Evolutionary conservation across 2,888 invertebrate species (phyloP).

Genomic region (Pammene fasciana): DNA sequence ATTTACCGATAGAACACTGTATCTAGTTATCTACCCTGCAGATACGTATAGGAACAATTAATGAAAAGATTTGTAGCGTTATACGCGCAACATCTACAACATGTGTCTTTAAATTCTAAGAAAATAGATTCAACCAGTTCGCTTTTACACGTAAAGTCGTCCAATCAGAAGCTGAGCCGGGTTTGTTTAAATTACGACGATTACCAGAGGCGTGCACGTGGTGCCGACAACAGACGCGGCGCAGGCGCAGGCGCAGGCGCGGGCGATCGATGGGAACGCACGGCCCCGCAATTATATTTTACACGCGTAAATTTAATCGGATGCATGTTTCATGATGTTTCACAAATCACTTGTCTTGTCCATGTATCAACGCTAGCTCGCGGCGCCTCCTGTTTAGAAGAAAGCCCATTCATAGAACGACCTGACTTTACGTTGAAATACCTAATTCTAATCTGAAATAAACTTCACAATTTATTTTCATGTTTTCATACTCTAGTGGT

Average conservation of each 20-base stretch:
- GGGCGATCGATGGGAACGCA: slow-evolving; percentile 60
- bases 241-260: slow-evolving; percentile 66
- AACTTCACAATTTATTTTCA: neutral
- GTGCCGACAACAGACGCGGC: slow-evolving; percentile 67
- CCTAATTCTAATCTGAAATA: neutral
- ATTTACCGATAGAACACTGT: too few species aligned
- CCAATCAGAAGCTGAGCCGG: slow-evolving; percentile 59
- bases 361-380: slow-evolving; percentile 27
- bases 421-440: neutral
- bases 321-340: slow-evolving; percentile 32
- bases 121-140: slow-evolving; percentile 58
- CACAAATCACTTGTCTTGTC: slow-evolving; percentile 35
- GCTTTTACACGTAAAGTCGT: slow-evolving; percentile 70
- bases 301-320: slow-evolving; percentile 30
- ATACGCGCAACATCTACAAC: slow-evolving; percentile 43
- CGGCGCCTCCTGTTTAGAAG: slow-evolving; percentile 6
- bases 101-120: slow-evolving; percentile 52
- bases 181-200: slow-evolving; percentile 76
- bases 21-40: neutral
- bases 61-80: slow-evolving; percentile 3
- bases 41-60: neutral
- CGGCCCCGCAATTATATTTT: slow-evolving; percentile 26
- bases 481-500: neutral
- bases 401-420: neutral
- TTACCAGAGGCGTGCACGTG: slow-evolving; percentile 67